Evolutionary conservation across 2,888 invertebrate genomes (phyloP).

Genomic region (Trachelus iudaicus): DNA sequence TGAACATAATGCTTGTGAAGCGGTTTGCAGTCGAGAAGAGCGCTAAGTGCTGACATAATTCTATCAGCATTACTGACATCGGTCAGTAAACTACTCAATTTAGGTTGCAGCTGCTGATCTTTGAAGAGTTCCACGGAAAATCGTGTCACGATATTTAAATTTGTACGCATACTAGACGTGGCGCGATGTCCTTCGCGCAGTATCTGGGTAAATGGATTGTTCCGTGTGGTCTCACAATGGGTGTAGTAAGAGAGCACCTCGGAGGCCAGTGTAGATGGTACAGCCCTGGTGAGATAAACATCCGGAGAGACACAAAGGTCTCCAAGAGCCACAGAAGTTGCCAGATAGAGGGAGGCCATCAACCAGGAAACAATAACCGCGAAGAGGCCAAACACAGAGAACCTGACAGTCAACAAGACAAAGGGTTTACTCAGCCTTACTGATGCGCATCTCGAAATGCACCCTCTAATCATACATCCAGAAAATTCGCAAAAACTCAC

Average conservation of each 20-base stretch:
- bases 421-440: neutral
- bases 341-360: constrained; percentile 87
- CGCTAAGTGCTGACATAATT: constrained; percentile 72
- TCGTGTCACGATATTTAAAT: constrained; percentile 67
- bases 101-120: constrained; percentile 73
- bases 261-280: constrained; percentile 54
- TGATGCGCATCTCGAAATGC: neutral
- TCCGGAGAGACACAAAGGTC: constrained; percentile 90
- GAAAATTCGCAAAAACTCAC: constrained; percentile 60
- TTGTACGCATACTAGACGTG: constrained; percentile 69
- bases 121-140: constrained; percentile 69
- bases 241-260: constrained; percentile 82
- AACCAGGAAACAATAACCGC: constrained; percentile 91
- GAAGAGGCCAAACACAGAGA: constrained; percentile 87
- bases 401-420: constrained; percentile 61
- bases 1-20: constrained; percentile 86
- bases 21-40: constrained; percentile 84
- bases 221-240: constrained; percentile 83
- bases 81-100: constrained; percentile 80
- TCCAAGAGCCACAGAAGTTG: constrained; percentile 85
- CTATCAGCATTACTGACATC: constrained; percentile 83
- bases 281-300: constrained; percentile 73
- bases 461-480: neutral
- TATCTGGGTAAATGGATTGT: constrained; percentile 84
- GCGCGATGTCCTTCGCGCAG: constrained; percentile 82